A percentile compares a stretch with the other conserved stretches of the same genome.
These are phyloP conservation scores for Eurosta solidaginis DNA, from an alignment of 1,140 invertebrate species.

Conservation along the genomic window DNA sequence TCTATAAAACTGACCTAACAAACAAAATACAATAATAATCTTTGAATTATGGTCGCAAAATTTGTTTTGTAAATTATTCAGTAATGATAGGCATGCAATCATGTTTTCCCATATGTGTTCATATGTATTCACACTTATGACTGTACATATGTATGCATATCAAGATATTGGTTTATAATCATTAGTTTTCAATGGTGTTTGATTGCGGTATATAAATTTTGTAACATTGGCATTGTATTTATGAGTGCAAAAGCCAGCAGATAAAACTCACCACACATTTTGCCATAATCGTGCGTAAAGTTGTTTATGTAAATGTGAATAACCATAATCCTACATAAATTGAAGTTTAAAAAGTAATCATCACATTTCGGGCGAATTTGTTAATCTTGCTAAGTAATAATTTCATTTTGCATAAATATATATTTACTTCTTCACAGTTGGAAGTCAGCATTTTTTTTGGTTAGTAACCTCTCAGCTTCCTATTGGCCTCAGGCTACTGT, in stretches of 20 bases:
- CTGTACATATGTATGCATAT: background rate
- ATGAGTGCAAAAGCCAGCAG: background rate
- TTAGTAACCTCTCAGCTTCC: background rate
- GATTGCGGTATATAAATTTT: conserved; percentile 9
- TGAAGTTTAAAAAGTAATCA: background rate
- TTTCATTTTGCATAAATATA: background rate
- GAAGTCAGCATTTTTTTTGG: background rate
- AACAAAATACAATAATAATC: background rate
- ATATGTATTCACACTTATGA: background rate
- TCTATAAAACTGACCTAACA: background rate
- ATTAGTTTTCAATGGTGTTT: conserved; percentile 4
- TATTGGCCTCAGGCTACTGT: background rate
- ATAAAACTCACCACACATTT: background rate
- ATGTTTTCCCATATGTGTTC: background rate
- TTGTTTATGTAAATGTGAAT: too few species aligned
- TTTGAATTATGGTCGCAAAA: conserved; percentile 16
- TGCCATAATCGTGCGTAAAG: too few species aligned
- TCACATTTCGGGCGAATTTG: background rate
- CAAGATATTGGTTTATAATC: background rate
- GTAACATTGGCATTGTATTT: background rate
- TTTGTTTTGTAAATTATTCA: background rate
- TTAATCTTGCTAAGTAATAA: background rate
- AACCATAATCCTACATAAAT: too few species aligned
- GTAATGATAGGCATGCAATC: background rate
- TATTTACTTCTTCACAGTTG: conserved; percentile 19